Base-by-base conservation (phyloP, 2,888 invertebrate species). In the Drosophila phalerata region DNA sequence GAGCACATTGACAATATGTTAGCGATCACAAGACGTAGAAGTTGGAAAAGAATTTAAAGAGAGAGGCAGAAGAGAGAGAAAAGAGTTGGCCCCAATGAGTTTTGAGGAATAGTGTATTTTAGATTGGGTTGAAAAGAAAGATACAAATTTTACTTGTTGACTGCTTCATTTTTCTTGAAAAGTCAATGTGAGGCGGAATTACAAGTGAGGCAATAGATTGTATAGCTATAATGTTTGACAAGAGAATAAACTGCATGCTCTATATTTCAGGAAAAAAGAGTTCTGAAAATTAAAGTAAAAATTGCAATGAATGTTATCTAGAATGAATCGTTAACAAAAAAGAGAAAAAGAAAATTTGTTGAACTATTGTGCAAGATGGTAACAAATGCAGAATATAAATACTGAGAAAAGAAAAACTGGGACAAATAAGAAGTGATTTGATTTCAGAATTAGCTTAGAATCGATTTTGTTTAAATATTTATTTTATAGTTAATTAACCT, bases 1-100 rank as follows among this genome's bases (percentile, higher is more conserved):
- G 22, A 37, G 8, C 11, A 40, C 32, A 53, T 37, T 53, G 34
- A 62, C n/a, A 53, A 45, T 62, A 30, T 28, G 10, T 19, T 38
- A 30, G 19, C 38, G 28, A 49, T 60, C 51, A 34, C 3, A 15
- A 34, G 11, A 3, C n/a, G 28, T 42, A 13, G 13, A 1, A 28
- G 30, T 30, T 55, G 11, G 4, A 17, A 1, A 10, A 4, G 1
- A 17, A 40, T 15, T 10, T 9, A 10, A 2, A 17, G 15, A 15
- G 34, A 34, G 34, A 13, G 34, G 34, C 13, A 10, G 10, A 22
- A 45, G 43, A 13, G 25, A 45, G 13, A 13, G n/a, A 9, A 30
- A 30, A 30, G 2, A 30, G 9, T 30, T 30, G 9, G 28, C 9
- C 22, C 10, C 8, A 10, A 25, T 30, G 47, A 30, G 30, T 30